Conservation (phyloP, 2,113 vertebrate genomes). For the Saccopteryx bilineata region DNA sequence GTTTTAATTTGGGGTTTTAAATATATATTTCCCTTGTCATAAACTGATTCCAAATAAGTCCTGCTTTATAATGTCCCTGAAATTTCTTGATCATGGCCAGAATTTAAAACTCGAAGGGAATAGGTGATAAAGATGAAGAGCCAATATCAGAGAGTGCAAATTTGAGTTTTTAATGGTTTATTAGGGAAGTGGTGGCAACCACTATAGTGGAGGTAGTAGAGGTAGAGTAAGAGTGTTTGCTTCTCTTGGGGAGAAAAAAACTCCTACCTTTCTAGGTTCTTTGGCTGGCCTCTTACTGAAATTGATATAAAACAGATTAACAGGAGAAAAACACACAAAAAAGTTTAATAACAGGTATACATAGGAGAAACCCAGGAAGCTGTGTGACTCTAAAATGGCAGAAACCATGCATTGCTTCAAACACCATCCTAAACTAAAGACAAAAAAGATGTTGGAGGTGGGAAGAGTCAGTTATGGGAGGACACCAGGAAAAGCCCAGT, state of each 20-base stretch:
- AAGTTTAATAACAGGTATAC: background rate
- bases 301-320: background rate
- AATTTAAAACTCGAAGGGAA: background rate
- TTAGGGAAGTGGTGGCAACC: background rate
- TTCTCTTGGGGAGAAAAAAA: background rate
- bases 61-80: background rate
- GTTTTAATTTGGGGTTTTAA: conserved; percentile 18
- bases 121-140: background rate
- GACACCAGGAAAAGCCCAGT: background rate
- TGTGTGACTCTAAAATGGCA: background rate
- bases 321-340: background rate
- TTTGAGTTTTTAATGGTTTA: background rate
- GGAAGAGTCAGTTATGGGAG: background rate
- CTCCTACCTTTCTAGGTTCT: background rate
- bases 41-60: background rate
- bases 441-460: background rate
- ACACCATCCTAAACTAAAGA: background rate
- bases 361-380: background rate
- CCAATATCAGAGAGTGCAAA: background rate
- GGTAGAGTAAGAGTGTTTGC: background rate
- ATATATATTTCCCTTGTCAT: background rate
- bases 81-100: background rate
- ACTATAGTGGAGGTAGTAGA: background rate
- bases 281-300: background rate
- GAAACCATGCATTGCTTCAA: background rate